Conservation (phyloP, 2,797 vertebrate species). For the Molossus alvarezi region DNA sequence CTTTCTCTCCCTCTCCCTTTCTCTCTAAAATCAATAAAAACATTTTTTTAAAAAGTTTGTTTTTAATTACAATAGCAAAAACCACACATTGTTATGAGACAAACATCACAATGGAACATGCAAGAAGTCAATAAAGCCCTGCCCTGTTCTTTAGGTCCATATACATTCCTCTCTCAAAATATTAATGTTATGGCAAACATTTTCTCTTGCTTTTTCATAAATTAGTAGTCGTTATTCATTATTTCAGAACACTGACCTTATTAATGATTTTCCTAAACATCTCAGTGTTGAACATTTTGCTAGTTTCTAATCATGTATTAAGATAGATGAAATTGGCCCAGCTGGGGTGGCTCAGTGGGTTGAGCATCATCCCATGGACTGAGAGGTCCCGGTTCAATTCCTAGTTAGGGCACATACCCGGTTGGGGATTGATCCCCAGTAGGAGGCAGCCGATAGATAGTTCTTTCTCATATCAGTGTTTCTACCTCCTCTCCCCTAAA, state of each 20-base stretch:
- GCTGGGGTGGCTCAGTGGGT: too few relatives aligned
- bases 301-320: constrained; percentile 26
- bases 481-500: too few relatives aligned
- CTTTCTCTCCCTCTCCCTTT: too few relatives aligned
- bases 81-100: background rate
- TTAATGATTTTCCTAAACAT: constrained; percentile 12
- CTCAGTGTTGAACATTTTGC: background rate
- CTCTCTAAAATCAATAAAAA: too few relatives aligned
- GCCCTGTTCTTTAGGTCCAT: background rate
- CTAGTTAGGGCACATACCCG: too few relatives aligned
- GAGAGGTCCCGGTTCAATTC: too few relatives aligned
- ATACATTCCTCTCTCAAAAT: background rate
- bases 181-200: background rate
- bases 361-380: too few relatives aligned
- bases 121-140: background rate
- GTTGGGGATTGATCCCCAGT: too few relatives aligned
- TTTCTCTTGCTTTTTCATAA: constrained; percentile 29
- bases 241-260: background rate
- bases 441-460: too few relatives aligned
- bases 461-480: too few relatives aligned
- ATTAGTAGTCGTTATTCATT: background rate
- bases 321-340: background rate
- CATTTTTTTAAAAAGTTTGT: background rate
- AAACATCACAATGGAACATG: background rate
- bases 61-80: constrained; percentile 56